Percentiles rank a stretch among this genome's conserved stretches.
Evolutionary conservation across 2,113 vertebrate genomes (phyloP).

Genomic region (Pomatostomus ruficeps): DNA sequence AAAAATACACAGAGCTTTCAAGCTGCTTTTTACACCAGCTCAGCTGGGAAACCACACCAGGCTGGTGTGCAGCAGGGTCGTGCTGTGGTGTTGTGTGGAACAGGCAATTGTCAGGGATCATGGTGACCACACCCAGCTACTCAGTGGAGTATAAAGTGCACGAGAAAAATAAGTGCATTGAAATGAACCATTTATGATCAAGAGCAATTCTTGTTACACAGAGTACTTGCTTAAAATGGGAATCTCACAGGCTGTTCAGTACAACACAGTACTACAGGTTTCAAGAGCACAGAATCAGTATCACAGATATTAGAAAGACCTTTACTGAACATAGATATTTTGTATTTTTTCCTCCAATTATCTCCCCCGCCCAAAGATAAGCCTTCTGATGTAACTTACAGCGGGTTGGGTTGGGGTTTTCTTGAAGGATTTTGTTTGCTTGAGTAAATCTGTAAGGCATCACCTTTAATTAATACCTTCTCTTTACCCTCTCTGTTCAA

Average conservation of each 20-base stretch:
- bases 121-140: not conserved
- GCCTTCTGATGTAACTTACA: not conserved
- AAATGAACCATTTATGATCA: not conserved
- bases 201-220: not conserved
- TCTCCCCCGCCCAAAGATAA: not conserved
- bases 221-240: not conserved
- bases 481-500: not conserved
- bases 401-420: not conserved
- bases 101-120: not conserved
- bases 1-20: constrained; percentile 40
- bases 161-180: constrained; percentile 24
- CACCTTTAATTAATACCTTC: not conserved
- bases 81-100: not conserved
- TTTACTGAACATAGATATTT: not conserved
- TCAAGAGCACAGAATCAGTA: not conserved
- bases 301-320: not conserved
- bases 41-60: not conserved
- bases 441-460: not conserved
- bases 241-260: not conserved
- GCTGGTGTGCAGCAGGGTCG: not conserved
- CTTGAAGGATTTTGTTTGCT: not conserved
- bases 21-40: constrained; percentile 1
- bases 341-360: not conserved
- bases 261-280: not conserved
- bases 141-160: constrained; percentile 20